Base-by-base conservation (phyloP, 2,797 vertebrate genomes). In the Galagoides demidoff region DNA sequence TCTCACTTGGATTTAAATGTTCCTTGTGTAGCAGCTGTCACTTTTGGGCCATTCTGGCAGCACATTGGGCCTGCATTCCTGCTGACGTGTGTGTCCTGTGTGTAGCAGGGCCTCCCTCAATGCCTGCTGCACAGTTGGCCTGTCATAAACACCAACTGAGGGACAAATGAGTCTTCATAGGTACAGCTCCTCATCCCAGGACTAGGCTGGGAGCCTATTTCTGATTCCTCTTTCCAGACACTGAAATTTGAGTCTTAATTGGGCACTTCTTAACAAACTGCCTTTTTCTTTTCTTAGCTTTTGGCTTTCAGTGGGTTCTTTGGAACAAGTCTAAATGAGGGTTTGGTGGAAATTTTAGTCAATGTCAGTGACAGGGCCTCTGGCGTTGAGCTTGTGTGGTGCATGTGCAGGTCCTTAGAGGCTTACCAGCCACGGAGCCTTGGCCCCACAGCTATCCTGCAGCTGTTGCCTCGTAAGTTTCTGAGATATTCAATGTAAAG, bases 281-380 rank as follows among this genome's bases (percentile, higher is more conserved):
- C 59, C 20, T 52, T 34, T 86, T 68, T 79, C 74, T 95, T 71
- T 92, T 49, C 74, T 96, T 79, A 79, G 55, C n/a, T 29, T 94
- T 29, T 89, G 39, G 23, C 57, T 57, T 84, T 79, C 23, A 34
- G 20, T 90, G 43, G n/a, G 63, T 64, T 88, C 66, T 96, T 74
- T 20, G 16, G 79, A 63, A 31, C 29, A 59, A 59, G 43, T 66
- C 57, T 85, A 64, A 31, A 12, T 7, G 31, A 52, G 29, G 19
- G 19, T 89, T 84, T 12, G n/a, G 57, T 76, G n/a, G 29, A 74
- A 82, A 63, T 86, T 7, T 17, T 49, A 0, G 49, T 76, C 29
- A 84, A 37, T 9, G 13, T 57, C 11, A 13, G 27, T 63, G 66
- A 14, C n/a, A 39, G 22, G 13, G 78, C 9, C 63, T 29, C 39